These are phyloP conservation scores for Xiphophorus hellerii DNA, from an alignment of 2,113 vertebrate genomes.

Conservation along the genomic window DNA sequence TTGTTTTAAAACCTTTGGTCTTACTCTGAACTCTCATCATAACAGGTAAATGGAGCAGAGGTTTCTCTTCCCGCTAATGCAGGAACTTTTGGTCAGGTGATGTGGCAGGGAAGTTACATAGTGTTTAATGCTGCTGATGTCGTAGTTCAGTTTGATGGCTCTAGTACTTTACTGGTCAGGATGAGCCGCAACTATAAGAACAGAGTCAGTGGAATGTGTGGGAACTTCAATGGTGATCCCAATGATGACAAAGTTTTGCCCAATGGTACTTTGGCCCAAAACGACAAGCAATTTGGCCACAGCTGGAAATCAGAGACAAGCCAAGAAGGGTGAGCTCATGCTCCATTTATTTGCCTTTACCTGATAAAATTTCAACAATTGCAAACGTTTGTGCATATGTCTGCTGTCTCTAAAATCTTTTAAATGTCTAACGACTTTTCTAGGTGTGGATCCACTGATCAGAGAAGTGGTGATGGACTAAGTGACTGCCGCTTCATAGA, in stretches of 20 bases:
- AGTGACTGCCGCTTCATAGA: conserved; percentile 22
- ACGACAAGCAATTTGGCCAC: conserved; percentile 71
- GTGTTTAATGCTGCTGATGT: conserved; percentile 52
- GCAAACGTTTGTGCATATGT: no score
- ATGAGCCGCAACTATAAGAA: conserved; percentile 26
- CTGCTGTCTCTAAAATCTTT: no score
- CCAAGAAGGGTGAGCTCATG: conserved; percentile 55
- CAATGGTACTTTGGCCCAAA: conserved; percentile 54
- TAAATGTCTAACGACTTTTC: not conserved
- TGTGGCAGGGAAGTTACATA: conserved; percentile 43
- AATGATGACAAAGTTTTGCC: conserved; percentile 75
- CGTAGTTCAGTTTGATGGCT: conserved; percentile 64
- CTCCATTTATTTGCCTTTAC: no score
- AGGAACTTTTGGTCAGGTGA: conserved; percentile 43
- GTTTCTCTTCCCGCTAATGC: conserved; percentile 36
- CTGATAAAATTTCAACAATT: no score
- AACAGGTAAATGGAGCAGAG: conserved; percentile 61
- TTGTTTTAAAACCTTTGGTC: not conserved
- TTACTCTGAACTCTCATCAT: conserved; percentile 9
- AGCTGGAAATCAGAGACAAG: conserved; percentile 70
- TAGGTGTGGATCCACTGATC: conserved; percentile 56
- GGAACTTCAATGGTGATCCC: conserved; percentile 71
- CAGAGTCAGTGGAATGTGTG: conserved; percentile 71
- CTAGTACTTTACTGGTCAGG: conserved; percentile 56
- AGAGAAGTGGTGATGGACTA: not conserved